Conservation (phyloP, 2,113 vertebrate genomes). For the Catagonus wagneri region DNA sequence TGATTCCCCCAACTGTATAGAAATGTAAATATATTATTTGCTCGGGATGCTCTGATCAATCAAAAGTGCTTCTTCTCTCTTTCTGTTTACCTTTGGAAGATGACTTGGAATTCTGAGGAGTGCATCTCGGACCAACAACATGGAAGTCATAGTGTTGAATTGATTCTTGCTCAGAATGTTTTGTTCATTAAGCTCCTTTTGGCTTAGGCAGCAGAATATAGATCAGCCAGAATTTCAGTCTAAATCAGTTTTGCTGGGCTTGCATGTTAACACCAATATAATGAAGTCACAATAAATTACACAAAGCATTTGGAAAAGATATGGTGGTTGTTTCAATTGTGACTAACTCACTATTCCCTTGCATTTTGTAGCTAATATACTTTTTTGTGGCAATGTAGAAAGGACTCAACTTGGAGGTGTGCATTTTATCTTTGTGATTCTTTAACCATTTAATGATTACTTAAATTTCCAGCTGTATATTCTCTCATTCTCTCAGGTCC, state of each 20-base stretch:
- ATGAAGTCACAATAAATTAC: conserved; percentile 46
- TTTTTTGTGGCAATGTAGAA: neutral
- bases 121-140: neutral
- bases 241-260: neutral
- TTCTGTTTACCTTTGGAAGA: conserved; percentile 25
- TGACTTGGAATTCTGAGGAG: neutral
- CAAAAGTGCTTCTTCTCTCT: conserved; percentile 17
- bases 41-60: conserved; percentile 76
- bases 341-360: neutral
- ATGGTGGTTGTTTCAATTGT: neutral
- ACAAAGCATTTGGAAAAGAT: neutral
- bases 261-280: conserved; percentile 28
- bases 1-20: conserved; percentile 88
- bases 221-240: conserved; percentile 11
- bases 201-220: neutral
- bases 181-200: neutral
- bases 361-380: neutral
- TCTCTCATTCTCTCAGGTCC: neutral
- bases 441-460: neutral
- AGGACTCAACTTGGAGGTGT: neutral
- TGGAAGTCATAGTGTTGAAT: neutral
- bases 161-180: neutral
- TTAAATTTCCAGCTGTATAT: neutral
- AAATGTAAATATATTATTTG: conserved; percentile 85
- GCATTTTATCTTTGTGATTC: neutral